A percentile compares a stretch with the other conserved stretches of the same genome.
These are phyloP conservation scores for Naja naja DNA, from an alignment of 2,113 vertebrate genomes.

Conservation along the genomic window DNA sequence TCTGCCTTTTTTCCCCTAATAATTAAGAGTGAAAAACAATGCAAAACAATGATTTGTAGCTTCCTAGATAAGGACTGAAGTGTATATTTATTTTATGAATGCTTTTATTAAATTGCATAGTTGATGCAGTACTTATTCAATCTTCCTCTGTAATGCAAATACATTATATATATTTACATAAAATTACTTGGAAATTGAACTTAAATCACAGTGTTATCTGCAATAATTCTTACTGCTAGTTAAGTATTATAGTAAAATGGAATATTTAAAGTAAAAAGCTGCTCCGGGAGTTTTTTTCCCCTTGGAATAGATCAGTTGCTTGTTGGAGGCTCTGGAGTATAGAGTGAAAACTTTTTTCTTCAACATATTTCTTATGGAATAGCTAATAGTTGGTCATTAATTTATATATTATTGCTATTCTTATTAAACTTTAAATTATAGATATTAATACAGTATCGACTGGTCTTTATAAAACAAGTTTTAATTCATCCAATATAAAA, in stretches of 20 bases:
- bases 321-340: conserved; percentile 40
- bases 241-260: background rate
- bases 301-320: conserved; percentile 53
- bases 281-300: conserved; percentile 38
- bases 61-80: background rate
- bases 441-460: conserved; percentile 41
- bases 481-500: conserved; percentile 30
- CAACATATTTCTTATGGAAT: conserved; percentile 51
- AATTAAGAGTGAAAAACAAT: background rate
- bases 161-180: background rate
- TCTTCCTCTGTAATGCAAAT: background rate
- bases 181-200: background rate
- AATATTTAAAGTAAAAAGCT: conserved; percentile 39
- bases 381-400: conserved; percentile 53
- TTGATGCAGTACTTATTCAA: background rate
- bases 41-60: background rate
- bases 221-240: background rate
- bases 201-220: background rate
- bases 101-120: background rate
- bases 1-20: background rate
- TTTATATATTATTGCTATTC: conserved; percentile 51
- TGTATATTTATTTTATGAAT: background rate
- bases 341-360: conserved; percentile 55
- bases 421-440: conserved; percentile 50
- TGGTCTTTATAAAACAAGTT: conserved; percentile 54